phyloP scores from a whole-genome alignment of 1,140 invertebrate species.

The Caenorhabditis latens region DNA sequence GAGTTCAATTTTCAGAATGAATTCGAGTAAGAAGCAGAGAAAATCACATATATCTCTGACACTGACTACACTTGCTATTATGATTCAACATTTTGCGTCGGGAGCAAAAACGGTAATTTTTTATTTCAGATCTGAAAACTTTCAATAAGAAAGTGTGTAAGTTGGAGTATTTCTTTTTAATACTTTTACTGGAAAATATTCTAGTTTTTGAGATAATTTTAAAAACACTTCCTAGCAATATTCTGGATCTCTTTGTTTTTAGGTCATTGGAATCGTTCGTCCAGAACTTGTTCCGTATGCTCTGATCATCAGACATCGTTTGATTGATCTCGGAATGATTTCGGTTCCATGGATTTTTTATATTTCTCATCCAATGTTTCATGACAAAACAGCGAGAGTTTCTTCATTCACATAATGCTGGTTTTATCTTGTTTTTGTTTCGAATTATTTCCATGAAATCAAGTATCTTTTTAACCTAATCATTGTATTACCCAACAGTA shows the following conservation, averaged over 20 bases:
- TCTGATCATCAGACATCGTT: neutral
- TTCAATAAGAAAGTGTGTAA: neutral
- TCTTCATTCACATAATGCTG: neutral
- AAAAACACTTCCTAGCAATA: too few species aligned
- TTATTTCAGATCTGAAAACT: neutral
- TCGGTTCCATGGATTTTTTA: slow-evolving; percentile 13
- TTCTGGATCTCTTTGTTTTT: neutral
- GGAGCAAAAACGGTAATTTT: neutral
- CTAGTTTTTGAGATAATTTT: too few species aligned
- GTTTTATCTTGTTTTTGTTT: neutral
- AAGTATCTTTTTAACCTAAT: too few species aligned
- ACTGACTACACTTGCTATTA: neutral
- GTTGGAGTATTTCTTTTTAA: too few species aligned
- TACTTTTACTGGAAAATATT: too few species aligned
- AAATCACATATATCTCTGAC: neutral
- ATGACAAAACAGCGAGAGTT: neutral
- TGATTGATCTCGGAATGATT: slow-evolving; percentile 1
- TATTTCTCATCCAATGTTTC: slow-evolving; percentile 10
- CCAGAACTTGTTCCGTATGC: neutral
- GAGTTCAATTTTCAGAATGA: neutral
- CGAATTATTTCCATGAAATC: too few species aligned
- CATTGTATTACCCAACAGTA: too few species aligned
- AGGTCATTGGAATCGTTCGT: neutral
- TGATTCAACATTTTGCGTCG: neutral
- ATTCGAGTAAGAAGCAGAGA: neutral